Conservation (phyloP, 2,113 vertebrate genomes). For the Pteropus alecto region DNA sequence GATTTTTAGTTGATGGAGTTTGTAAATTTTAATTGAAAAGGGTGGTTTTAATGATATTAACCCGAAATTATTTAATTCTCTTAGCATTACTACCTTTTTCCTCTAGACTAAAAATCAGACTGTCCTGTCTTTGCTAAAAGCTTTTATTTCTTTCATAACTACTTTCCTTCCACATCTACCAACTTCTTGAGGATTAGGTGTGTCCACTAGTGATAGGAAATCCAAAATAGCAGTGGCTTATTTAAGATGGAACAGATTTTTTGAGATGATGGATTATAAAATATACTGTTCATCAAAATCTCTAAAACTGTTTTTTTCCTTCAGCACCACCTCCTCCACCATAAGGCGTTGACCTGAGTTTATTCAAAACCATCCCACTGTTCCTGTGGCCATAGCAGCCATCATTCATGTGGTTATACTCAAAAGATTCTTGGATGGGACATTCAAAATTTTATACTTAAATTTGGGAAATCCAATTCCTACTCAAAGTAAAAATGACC, state of each 20-base stretch:
- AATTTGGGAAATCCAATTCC: background rate
- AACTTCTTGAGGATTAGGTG: background rate
- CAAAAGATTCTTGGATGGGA: background rate
- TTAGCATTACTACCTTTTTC: background rate
- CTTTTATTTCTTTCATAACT: background rate
- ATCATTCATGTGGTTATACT: background rate
- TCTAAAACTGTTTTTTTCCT: background rate
- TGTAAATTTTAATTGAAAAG: slow-evolving; percentile 12
- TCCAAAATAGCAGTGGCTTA: background rate
- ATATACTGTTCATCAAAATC: background rate
- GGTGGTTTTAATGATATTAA: background rate
- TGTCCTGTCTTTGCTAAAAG: background rate
- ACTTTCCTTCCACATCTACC: background rate
- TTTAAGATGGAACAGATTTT: background rate
- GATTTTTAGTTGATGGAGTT: background rate
- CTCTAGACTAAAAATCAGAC: background rate
- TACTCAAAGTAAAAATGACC: background rate
- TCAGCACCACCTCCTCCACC: background rate
- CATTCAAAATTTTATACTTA: background rate
- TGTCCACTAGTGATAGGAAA: background rate
- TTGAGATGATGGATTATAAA: background rate
- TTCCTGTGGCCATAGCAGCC: fast-evolving
- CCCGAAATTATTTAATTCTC: background rate
- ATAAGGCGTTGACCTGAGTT: background rate
- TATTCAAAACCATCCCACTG: background rate